These are phyloP conservation scores for Colletes collaris DNA, from an alignment of 2,888 invertebrate genomes.

Conservation along the genomic window DNA sequence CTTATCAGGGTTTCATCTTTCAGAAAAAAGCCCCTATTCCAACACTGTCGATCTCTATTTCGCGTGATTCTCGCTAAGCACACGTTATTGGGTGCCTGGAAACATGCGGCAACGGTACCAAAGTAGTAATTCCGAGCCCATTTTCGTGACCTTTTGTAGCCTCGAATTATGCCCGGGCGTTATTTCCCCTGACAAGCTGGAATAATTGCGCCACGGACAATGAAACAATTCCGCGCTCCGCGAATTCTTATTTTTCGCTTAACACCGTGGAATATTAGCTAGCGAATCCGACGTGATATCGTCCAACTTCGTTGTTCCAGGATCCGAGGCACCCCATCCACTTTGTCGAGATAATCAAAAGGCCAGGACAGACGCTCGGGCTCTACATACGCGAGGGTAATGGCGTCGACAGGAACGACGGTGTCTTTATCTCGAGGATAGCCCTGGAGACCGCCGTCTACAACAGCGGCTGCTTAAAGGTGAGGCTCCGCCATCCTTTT, in stretches of 20 bases:
- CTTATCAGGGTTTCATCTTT: background rate
- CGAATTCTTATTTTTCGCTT: conserved; percentile 24
- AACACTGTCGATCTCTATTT: background rate
- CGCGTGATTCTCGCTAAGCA: background rate
- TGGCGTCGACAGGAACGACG: conserved; percentile 96
- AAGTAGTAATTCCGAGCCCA: background rate
- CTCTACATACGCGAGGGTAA: conserved; percentile 99
- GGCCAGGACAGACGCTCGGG: conserved; percentile 99
- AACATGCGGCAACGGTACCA: too few relatives aligned
- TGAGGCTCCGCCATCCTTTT: conserved; percentile 71
- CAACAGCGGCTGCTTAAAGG: conserved; percentile 97
- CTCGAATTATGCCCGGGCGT: background rate
- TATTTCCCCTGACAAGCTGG: conserved; percentile 4
- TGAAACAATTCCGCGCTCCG: conserved; percentile 33
- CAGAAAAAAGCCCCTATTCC: background rate
- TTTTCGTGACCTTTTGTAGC: background rate
- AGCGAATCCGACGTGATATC: conserved; percentile 2
- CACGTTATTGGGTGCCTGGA: too few relatives aligned
- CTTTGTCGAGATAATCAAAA: conserved; percentile 98
- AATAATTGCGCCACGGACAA: conserved; percentile 45
- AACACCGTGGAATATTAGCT: conserved; percentile 15
- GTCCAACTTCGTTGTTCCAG: conserved; percentile 79
- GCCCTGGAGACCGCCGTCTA: conserved; percentile 98
- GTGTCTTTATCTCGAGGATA: conserved; percentile 98
- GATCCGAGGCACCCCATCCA: conserved; percentile 91